These are phyloP conservation scores for Pyrochroa serraticornis DNA, from an alignment of 2,888 invertebrate genomes.

Conservation along the genomic window DNA sequence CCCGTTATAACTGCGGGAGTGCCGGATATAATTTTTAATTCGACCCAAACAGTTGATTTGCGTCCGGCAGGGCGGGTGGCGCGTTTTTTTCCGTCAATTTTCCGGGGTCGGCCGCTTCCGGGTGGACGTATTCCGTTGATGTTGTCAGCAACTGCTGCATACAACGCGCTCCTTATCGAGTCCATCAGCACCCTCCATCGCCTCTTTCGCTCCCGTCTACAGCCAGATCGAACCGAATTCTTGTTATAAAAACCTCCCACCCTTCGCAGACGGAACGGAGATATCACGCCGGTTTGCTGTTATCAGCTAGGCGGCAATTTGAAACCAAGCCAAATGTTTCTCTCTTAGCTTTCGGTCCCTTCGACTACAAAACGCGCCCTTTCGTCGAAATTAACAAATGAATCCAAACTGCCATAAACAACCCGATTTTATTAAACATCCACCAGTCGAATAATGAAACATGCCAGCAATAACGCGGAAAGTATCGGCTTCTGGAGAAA, in stretches of 20 bases:
- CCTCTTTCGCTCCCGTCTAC: slow-evolving; percentile 29
- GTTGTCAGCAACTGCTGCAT: slow-evolving; percentile 39
- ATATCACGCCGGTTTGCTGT: slow-evolving; percentile 42
- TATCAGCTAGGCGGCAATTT: slow-evolving; percentile 39
- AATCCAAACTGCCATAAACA: slow-evolving; percentile 30
- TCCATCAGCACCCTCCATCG: slow-evolving; percentile 38
- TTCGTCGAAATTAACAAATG: slow-evolving; percentile 30
- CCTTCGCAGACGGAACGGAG: slow-evolving; percentile 33
- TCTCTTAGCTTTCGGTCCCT: slow-evolving; percentile 19
- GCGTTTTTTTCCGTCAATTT: not conserved
- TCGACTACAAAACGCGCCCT: slow-evolving; percentile 14
- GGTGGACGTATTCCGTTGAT: slow-evolving; percentile 33
- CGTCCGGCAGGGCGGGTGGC: slow-evolving; percentile 6
- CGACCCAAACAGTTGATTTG: slow-evolving; percentile 16
- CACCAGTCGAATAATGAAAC: slow-evolving; percentile 18
- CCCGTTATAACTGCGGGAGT: slow-evolving; percentile 36
- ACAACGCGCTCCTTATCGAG: slow-evolving; percentile 35
- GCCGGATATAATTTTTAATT: slow-evolving; percentile 27
- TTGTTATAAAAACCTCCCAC: slow-evolving; percentile 44
- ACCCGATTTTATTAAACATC: slow-evolving; percentile 27
- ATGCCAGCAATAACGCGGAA: not conserved
- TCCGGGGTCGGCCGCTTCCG: not conserved
- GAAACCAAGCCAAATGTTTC: slow-evolving; percentile 38
- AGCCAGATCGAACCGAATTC: slow-evolving; percentile 42
- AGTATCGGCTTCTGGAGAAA: not conserved